Evolutionary conservation across 2,797 vertebrate genomes (phyloP).

Genomic region (Myotis vivesi): DNA sequence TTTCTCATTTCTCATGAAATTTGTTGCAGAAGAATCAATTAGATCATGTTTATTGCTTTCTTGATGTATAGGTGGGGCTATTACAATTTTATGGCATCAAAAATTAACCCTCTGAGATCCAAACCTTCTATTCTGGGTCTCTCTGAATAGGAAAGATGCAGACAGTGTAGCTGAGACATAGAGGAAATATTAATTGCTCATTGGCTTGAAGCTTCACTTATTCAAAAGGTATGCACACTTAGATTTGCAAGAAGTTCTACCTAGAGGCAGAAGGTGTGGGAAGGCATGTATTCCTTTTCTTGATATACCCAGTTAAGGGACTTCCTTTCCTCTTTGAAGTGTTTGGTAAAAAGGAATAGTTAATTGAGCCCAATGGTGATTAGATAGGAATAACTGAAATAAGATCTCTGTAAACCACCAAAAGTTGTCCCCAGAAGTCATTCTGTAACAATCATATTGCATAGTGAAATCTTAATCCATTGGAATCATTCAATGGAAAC

Average conservation of each 20-base stretch:
- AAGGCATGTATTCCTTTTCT: background rate
- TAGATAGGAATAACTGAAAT: conserved; percentile 1
- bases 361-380: background rate
- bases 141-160: background rate
- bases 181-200: background rate
- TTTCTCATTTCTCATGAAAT: background rate
- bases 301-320: background rate
- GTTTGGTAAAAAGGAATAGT: background rate
- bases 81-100: background rate
- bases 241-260: background rate
- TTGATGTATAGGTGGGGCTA: background rate
- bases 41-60: background rate
- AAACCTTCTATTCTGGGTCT: background rate
- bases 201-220: background rate
- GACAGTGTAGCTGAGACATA: background rate
- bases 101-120: background rate
- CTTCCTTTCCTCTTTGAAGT: background rate
- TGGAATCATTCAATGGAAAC: background rate
- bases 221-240: background rate
- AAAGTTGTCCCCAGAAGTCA: background rate
- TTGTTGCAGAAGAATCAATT: background rate
- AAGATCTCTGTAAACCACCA: background rate
- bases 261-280: background rate
- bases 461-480: background rate
- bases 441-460: background rate